These are phyloP conservation scores for Drosophila tropicalis DNA, from an alignment of 1,140 invertebrate species.

Conservation along the genomic window DNA sequence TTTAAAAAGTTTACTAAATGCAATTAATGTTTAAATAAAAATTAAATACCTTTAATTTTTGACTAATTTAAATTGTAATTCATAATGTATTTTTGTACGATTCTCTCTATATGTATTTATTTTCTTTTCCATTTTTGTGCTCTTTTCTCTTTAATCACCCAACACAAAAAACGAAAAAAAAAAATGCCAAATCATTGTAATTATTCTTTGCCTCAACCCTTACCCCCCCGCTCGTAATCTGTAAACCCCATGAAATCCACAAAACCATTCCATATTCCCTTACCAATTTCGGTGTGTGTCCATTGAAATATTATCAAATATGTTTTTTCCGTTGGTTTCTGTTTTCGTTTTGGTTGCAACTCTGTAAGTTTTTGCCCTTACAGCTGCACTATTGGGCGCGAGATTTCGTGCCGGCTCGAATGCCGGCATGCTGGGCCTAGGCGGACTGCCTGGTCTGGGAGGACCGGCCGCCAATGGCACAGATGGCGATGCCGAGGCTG, in stretches of 20 bases:
- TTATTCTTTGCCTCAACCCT: slow-evolving; percentile 26
- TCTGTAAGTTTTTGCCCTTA: slow-evolving; percentile 83
- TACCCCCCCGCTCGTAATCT: not conserved
- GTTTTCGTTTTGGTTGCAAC: slow-evolving; percentile 60
- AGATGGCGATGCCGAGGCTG: slow-evolving; percentile 87
- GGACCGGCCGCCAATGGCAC: slow-evolving; percentile 84
- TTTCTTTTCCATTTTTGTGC: slow-evolving; percentile 61
- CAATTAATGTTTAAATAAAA: slow-evolving; percentile 29
- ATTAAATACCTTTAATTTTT: slow-evolving; percentile 24
- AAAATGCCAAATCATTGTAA: slow-evolving; percentile 55
- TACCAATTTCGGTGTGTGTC: not conserved
- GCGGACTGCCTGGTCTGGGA: slow-evolving; percentile 88
- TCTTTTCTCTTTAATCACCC: slow-evolving; percentile 62
- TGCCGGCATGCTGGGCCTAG: slow-evolving; percentile 88
- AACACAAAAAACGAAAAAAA: not conserved
- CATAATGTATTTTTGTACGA: slow-evolving; percentile 64
- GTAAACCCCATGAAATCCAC: slow-evolving; percentile 1
- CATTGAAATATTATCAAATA: slow-evolving; percentile 4
- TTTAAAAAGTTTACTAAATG: not conserved
- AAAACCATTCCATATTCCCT: not conserved
- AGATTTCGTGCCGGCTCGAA: slow-evolving; percentile 87
- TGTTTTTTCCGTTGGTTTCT: not conserved
- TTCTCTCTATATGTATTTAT: slow-evolving; percentile 62
- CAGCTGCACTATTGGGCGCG: slow-evolving; percentile 81
- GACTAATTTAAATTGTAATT: slow-evolving; percentile 44